These are phyloP conservation scores for Drosophila azteca DNA, from an alignment of 1,140 invertebrate genomes.

Conservation along the genomic window DNA sequence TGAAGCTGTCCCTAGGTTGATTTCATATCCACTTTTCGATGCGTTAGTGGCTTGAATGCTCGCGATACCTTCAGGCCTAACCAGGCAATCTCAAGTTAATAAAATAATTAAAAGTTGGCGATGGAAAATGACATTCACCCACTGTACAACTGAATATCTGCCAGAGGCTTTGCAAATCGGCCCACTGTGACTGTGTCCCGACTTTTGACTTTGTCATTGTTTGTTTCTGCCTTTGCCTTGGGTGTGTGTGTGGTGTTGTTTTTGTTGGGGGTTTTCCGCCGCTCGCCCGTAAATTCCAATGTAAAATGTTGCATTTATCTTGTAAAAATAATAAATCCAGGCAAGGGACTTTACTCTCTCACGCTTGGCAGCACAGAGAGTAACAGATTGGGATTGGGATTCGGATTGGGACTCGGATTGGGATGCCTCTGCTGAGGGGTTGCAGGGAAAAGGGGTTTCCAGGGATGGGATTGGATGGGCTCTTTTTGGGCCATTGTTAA, in stretches of 20 bases:
- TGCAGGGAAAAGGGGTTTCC: constrained; percentile 22
- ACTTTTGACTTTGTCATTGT: constrained; percentile 64
- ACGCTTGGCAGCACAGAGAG: constrained; percentile 65
- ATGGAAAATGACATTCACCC: neutral
- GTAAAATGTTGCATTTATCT: constrained; percentile 82
- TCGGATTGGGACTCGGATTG: constrained; percentile 3
- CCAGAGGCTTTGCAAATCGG: neutral
- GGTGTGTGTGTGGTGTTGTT: constrained; percentile 11
- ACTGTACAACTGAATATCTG: neutral
- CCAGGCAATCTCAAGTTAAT: no score
- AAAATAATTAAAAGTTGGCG: no score
- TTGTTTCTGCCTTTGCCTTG: constrained; percentile 26
- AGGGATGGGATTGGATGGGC: constrained; percentile 27
- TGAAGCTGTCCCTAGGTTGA: no score
- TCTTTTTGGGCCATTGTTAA: constrained; percentile 51
- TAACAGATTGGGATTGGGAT: constrained; percentile 16
- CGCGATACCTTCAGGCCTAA: no score
- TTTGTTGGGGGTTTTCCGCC: constrained; percentile 52
- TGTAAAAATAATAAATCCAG: constrained; percentile 81
- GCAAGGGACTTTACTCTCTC: constrained; percentile 71
- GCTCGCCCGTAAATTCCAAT: constrained; percentile 73
- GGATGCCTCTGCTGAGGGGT: constrained; percentile 25
- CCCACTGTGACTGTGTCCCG: constrained; percentile 66
- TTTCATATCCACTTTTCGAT: no score
- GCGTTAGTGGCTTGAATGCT: no score